phyloP scores from a whole-genome alignment of 2,888 invertebrate species.

The Caenorhabditis drosophilae region DNA sequence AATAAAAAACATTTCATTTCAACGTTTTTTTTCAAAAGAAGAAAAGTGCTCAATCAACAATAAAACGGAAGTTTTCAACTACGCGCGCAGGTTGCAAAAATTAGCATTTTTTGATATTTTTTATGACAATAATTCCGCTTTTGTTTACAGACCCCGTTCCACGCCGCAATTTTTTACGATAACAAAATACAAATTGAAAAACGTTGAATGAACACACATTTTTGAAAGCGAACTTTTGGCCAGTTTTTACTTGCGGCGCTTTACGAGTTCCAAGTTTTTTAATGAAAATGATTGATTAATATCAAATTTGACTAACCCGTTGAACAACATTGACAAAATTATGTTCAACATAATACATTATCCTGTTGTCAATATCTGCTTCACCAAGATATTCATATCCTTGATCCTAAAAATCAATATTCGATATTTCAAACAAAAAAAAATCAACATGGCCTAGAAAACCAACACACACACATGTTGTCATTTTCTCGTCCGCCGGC shows the following conservation, averaged over 20 bases:
- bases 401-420: constrained; percentile 25
- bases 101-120: not conserved
- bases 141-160: too few relatives aligned
- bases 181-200: too few relatives aligned
- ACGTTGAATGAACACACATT: too few relatives aligned
- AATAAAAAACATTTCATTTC: too few relatives aligned
- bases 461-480: too few relatives aligned
- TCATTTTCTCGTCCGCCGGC: too few relatives aligned
- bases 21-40: too few relatives aligned
- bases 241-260: not conserved
- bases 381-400: constrained; percentile 45
- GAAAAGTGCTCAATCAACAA: too few relatives aligned
- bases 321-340: constrained; percentile 21
- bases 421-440: not conserved
- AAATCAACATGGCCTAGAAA: too few relatives aligned
- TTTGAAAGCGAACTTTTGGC: too few relatives aligned
- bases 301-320: constrained; percentile 18
- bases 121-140: not conserved
- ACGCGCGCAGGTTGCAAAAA: constrained; percentile 37
- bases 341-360: constrained; percentile 40
- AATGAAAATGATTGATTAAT: not conserved
- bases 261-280: not conserved
- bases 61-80: too few relatives aligned
- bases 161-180: too few relatives aligned
- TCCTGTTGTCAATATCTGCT: constrained; percentile 42